Base-by-base conservation (phyloP, 2,888 invertebrate genomes). In the Lepidochrysops patricia region DNA sequence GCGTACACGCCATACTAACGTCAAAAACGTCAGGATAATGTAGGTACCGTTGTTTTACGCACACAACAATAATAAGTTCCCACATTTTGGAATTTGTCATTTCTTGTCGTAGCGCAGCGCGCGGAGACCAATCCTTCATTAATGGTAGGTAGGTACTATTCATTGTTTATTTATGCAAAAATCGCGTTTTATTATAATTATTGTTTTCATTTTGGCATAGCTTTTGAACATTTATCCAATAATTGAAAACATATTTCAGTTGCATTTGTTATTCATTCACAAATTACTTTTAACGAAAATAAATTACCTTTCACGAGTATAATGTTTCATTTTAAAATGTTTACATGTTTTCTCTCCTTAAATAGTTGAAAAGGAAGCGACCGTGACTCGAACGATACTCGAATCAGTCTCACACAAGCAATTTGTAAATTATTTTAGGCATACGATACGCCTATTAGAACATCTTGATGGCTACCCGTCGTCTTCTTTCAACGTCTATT, bases 401-500 rank as follows among this genome's bases (percentile, higher is more conserved):
- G 67, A 64, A 62, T 63, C 60, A 48, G 63, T 57, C 62, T 65
- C 63, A 60, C 62, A 60, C 54, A 50, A 52, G 60, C 75, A 68
- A 74, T 87, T 87, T 86, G 85, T 88, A 82, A 84, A 82, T 85
- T 87, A 87, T 87, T 87, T 80, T 79, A 81, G 82, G 80, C 81
- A 66, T 73, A 73, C 76, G 82, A 70, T 79, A 83, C 83, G 84
- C 84, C 86, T 88, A 88, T 89, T 89, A 89, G 87, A 75, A 80
- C 76, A 76, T 80, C 87, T 84, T 87, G 88, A 88, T 85, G 79
- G 84, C 79, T 82, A 82, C 76, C 87, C 79, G 85, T 85, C 83
- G 75, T 80, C 79, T 84, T 86, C 87, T 89, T 87, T 89, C 89
- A 87, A 76, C 89, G 68, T 87, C 81, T 87, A 85, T 88, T 89